Evolutionary conservation across 2,113 vertebrate species (phyloP).

Genomic region (Gymnarchus niloticus): DNA sequence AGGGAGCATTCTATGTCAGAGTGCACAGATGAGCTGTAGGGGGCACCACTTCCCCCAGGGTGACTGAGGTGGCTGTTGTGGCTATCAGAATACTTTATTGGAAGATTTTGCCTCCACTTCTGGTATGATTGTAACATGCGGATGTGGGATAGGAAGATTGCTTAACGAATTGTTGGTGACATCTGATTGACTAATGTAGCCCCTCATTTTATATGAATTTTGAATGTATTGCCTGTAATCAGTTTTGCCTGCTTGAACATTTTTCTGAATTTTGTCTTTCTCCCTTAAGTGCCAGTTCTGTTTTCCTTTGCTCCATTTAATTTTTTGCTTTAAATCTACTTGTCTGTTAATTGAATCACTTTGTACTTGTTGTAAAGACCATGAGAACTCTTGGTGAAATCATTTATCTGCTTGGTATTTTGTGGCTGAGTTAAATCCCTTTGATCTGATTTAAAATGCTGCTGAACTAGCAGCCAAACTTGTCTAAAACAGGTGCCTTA

Average conservation of each 20-base stretch:
- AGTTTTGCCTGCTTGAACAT: not conserved
- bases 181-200: not conserved
- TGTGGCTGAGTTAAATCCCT: not conserved
- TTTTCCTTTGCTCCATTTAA: not conserved
- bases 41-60: not conserved
- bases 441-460: not conserved
- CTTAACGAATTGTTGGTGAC: not conserved
- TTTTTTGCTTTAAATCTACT: not conserved
- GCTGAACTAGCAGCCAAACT: not conserved
- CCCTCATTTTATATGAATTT: not conserved
- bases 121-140: not conserved
- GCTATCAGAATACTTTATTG: not conserved
- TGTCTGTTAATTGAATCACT: not conserved
- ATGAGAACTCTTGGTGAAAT: not conserved
- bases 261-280: not conserved
- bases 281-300: not conserved
- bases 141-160: not conserved
- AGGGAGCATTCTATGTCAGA: slow-evolving; percentile 29
- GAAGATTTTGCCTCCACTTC: not conserved
- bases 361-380: not conserved
- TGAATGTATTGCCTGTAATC: not conserved
- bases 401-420: not conserved
- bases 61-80: not conserved
- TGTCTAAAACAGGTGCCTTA: not conserved
- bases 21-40: slow-evolving; percentile 32